Percentiles rank a stretch among this genome's conserved stretches.
phyloP scores from a whole-genome alignment of 2,888 invertebrate species.

The Operophtera brumata region DNA sequence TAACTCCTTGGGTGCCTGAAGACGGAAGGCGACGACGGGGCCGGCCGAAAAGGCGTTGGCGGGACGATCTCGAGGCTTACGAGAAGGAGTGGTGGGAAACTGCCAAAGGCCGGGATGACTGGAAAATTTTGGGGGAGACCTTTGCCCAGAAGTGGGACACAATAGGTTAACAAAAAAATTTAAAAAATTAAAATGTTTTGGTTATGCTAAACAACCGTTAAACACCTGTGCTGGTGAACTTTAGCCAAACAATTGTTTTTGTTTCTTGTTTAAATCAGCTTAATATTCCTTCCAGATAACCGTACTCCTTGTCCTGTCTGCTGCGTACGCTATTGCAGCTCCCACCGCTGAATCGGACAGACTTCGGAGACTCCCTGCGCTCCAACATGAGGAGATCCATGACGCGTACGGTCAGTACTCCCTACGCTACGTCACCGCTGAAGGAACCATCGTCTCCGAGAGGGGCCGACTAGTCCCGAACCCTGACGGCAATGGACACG shows the following conservation, averaged over 20 bases:
- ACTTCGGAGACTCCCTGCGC: slow-evolving; percentile 39
- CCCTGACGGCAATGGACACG: slow-evolving; percentile 39
- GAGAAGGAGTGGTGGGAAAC: too few species aligned
- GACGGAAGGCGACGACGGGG: too few species aligned
- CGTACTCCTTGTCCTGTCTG: slow-evolving; percentile 13
- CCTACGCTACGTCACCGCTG: slow-evolving; percentile 52
- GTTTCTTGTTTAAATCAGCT: neutral
- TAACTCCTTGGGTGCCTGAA: too few species aligned
- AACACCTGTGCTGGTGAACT: too few species aligned
- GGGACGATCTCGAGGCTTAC: too few species aligned
- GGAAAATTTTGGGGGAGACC: too few species aligned
- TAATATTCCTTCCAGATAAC: slow-evolving; percentile 14
- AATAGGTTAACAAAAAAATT: too few species aligned
- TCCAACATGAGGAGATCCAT: slow-evolving; percentile 51
- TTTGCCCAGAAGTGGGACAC: too few species aligned
- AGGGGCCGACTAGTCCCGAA: slow-evolving; percentile 46
- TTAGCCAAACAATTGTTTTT: neutral
- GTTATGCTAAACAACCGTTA: too few species aligned
- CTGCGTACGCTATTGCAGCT: slow-evolving; percentile 21
- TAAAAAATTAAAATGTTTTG: too few species aligned
- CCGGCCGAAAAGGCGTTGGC: too few species aligned
- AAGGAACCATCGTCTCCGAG: slow-evolving; percentile 49
- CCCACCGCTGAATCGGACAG: slow-evolving; percentile 7
- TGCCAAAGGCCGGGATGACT: too few species aligned
- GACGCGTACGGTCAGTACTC: slow-evolving; percentile 52